Base-by-base conservation (phyloP, 2,888 invertebrate species). In the Diaprepes abbreviatus region DNA sequence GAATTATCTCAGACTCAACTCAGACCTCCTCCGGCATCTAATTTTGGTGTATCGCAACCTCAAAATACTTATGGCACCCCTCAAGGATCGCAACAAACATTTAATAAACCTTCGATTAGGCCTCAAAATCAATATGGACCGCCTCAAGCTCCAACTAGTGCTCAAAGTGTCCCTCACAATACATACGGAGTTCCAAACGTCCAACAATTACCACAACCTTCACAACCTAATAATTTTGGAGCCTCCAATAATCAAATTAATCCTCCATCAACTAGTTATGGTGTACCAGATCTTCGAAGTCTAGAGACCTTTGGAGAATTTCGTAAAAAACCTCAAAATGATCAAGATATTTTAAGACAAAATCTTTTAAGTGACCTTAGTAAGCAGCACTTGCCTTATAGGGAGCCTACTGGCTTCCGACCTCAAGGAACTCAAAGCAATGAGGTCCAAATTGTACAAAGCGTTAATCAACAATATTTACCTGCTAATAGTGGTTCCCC, bases 231-330 rank as follows among this genome's bases (percentile, higher is more conserved):
- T 19, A 24, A 10, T 33, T 28, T 19, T 54, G 54, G 55, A 10
- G 24, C 17, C 7, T 17, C 33, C 0, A 54, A 55, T 17, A 45
- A 17, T 38, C 38, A 17, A 16, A 24, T n/a, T 2, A 43, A 17
- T 4, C 52, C 62, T 16, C 71, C 71, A 5, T 31, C 65, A 12
- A 72, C 66, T 12, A 66, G 17, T 40, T 75, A 75, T 55, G 75
- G 74, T 6, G 69, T 64, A 45, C 74, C 74, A 9, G 65, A 72
- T 45, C 14, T 64, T 7, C 65, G 54, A 36, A 67, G 69, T 3
- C 38, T 74, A 12, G 75, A 75, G 55, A 73, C 72, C n/a, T 72
- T 75, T 9, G 75, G 70, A 19, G 59, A 69, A 12, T 12, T 70
- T 19, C 66, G 66, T 3, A 33, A 67, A 35, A 38, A 67, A n/a